Percentiles rank a stretch among this genome's conserved stretches.
Evolutionary conservation across 1,140 invertebrate species (phyloP).

Genomic region (Globodera rostochiensis): DNA sequence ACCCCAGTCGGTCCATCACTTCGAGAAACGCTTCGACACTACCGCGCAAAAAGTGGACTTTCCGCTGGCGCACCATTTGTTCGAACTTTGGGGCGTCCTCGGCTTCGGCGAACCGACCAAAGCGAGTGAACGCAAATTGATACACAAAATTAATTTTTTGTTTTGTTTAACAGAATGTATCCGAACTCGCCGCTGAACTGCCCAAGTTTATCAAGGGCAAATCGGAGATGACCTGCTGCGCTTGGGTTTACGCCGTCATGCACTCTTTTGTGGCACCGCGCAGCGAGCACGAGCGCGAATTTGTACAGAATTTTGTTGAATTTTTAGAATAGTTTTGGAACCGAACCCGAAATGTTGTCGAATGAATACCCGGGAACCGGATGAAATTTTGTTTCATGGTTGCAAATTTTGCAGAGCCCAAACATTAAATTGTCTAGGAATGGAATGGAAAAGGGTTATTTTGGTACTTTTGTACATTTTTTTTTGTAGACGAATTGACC

Average conservation of each 20-base stretch:
- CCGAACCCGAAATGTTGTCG: not conserved
- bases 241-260: slow-evolving; percentile 11
- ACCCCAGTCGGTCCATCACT: slow-evolving; percentile 18
- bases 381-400: no score
- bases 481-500: not conserved
- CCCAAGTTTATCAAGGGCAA: slow-evolving; percentile 21
- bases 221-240: slow-evolving; percentile 21
- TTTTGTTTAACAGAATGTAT: slow-evolving; percentile 1
- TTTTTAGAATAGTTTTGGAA: no score
- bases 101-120: slow-evolving; percentile 21
- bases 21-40: slow-evolving; percentile 15
- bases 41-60: slow-evolving; percentile 34
- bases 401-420: no score
- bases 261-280: slow-evolving; percentile 19
- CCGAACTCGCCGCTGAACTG: slow-evolving; percentile 12
- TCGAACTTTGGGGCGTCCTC: slow-evolving; percentile 32
- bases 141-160: not conserved
- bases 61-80: slow-evolving; percentile 30
- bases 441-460: no score
- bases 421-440: no score
- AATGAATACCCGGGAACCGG: no score
- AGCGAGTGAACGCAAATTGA: not conserved
- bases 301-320: not conserved
- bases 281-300: slow-evolving; percentile 10
- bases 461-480: not conserved